Conservation (phyloP, 1,140 invertebrate species). For the Hesperophylax magnus region DNA sequence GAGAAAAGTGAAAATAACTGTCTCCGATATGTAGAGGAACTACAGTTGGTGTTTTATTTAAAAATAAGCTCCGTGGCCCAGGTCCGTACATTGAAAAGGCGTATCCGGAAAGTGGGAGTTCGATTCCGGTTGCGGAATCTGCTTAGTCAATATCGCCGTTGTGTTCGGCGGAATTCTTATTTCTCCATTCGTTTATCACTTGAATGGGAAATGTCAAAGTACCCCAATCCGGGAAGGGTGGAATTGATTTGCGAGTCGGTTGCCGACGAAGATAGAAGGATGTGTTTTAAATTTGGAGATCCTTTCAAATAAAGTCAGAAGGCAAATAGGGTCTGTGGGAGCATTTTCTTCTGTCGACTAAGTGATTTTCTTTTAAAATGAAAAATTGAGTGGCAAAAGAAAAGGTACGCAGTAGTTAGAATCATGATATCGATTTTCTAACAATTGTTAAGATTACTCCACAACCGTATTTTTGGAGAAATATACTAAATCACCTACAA, state of each 20-base stretch:
- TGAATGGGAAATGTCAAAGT: conserved; percentile 55
- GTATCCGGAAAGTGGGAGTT: conserved; percentile 48
- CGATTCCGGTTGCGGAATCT: conserved; percentile 47
- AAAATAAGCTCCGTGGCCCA: conserved; percentile 39
- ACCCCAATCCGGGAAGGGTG: conserved; percentile 35
- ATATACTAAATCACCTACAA: too few species aligned
- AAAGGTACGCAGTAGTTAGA: too few species aligned
- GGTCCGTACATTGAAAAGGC: conserved; percentile 51
- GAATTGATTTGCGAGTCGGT: conserved; percentile 51
- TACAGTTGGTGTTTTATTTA: conserved; percentile 39
- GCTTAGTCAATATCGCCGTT: conserved; percentile 53
- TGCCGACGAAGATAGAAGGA: conserved; percentile 12
- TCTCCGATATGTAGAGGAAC: not conserved
- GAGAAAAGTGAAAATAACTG: not conserved
- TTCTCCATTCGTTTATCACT: conserved; percentile 55
- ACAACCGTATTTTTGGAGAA: too few species aligned
- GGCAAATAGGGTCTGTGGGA: not conserved
- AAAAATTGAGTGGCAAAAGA: too few species aligned
- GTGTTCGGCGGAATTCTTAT: conserved; percentile 48
- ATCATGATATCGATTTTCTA: too few species aligned
- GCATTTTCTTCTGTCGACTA: not conserved
- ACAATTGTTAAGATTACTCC: too few species aligned
- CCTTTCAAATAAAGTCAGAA: conserved; percentile 16
- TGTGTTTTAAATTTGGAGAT: conserved; percentile 29
- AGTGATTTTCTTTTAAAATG: too few species aligned